Percentiles rank a stretch among this genome's conserved stretches.
Evolutionary conservation across 2,113 vertebrate genomes (phyloP).

Genomic region (Pterocles gutturalis): DNA sequence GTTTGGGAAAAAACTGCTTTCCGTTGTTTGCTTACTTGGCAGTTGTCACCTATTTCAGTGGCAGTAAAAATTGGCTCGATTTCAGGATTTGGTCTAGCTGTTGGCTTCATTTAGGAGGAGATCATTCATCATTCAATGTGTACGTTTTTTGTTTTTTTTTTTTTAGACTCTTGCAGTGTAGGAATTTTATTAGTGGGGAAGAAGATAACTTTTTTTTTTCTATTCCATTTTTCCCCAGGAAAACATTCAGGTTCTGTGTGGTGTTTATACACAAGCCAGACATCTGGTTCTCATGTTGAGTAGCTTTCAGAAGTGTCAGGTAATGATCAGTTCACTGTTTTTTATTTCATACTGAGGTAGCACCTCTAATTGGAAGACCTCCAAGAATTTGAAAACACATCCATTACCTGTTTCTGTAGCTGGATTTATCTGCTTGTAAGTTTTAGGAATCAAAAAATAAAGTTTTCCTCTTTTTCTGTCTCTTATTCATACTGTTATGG

Average conservation of each 20-base stretch:
- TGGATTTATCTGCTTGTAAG: neutral
- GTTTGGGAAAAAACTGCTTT: neutral
- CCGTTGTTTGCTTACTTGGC: neutral
- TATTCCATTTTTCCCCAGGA: neutral
- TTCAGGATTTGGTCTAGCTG: neutral
- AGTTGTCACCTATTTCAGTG: neutral
- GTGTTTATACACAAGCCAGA: neutral
- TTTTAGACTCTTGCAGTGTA: neutral
- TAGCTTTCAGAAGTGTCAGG: neutral
- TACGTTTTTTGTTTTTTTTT: neutral
- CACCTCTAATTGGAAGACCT: neutral
- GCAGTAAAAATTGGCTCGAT: neutral
- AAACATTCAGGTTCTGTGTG: neutral
- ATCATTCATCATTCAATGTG: neutral
- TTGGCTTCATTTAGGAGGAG: neutral
- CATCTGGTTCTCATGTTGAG: neutral
- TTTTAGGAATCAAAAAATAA: neutral
- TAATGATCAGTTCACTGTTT: neutral
- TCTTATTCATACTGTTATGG: neutral
- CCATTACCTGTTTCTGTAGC: neutral
- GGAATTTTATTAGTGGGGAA: neutral
- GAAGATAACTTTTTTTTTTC: rapidly evolving
- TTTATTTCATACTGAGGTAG: neutral
- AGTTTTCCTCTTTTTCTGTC: neutral
- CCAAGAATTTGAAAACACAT: neutral